Evolutionary conservation across 2,797 vertebrate species (phyloP), one percentile per base, ranked within the genome.

Genomic region (Anabas testudineus): DNA sequence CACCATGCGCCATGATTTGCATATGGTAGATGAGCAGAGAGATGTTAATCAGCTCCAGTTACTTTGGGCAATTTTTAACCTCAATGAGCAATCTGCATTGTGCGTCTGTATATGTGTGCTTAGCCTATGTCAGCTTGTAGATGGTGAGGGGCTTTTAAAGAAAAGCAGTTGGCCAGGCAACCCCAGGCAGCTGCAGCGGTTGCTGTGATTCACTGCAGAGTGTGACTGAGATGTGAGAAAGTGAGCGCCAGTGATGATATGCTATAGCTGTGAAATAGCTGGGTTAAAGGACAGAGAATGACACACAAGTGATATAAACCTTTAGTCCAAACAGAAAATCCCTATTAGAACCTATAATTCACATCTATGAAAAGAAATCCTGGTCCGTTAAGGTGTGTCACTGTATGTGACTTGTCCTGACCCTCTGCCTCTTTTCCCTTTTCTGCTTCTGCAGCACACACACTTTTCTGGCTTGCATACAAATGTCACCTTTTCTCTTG

Each of bases 231-330:
- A 67, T 58, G 62, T 4, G 12, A 49, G 57, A 71, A 68, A 57
- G 55, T 74, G 69, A 52, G 64, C 75, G 26, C 22, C 68, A 67
- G 45, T 61, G 51, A 77, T 74, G 41, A 81, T 82, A 75, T 71
- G 59, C 61, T 36, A 49, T 41, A 80, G 72, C 78, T 82, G 72
- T 82, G 68, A 84, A 69, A 74, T 61, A 34, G 57, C 65, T 68
- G 76, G 41, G 67, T 62, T 42, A 36, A 47, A 70, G 64, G 52
- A 59, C 30, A 39, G 43, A 67, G 22, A 52, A 76, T 18, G 7
- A 53, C 18, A 32, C 58, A 49, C 34, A 51, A 80, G 62, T 12
- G 42, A 79, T 76, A 51, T 14, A 39, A 53, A 61, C 49, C 43
- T 84, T 78, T 81, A 64, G 73, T 80, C 36, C 26, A 71, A 36